Base-by-base conservation (phyloP, 2,888 invertebrate species). In the Scaptomyza flava region DNA sequence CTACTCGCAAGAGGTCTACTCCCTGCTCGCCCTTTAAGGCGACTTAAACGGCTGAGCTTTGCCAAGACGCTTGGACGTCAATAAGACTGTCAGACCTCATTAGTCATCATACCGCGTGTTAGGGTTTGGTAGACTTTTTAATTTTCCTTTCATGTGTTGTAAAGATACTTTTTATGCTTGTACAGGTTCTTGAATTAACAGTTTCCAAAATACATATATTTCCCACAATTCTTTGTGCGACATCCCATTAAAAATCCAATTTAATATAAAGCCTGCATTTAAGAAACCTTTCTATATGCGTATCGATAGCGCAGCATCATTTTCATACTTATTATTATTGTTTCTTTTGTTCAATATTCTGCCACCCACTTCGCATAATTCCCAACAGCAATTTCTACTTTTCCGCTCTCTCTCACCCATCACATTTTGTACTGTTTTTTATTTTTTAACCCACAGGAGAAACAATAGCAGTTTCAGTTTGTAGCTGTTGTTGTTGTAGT, bases 381-480 rank as follows among this genome's bases (percentile, higher is more conserved):
- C 60, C 68, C 57, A 63, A 43, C 38, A 52, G 70, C 53, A 61
- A 53, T 74, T 54, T 47, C 56, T 27, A 27, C 27, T 34, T 33
- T 14, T 7, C n/a, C 6, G n/a, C 36, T 7, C 36, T 36, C 17
- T 17, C 17, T 17, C 7, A 14, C 3, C 48, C 48, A 9, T 20
- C 17, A 7, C 31, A 34, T 36, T 30, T 68, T 33, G 20, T 6
- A 9, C 47, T 47, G 43, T 56, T 57, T 76, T 48, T 2, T 33
- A 12, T 33, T 12, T 43, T 20, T 31, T 57, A 31, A 33, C 52
- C 46, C 61, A 47, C 38, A 41, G 42, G 62, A 74, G 66, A 59
- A 62, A 82, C 59, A 79, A 72, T 66, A 54, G 62, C 54, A 59
- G 52, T 52, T 80, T 38, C 67, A 67, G 54, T 46, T 56, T 58